Evolutionary conservation across 2,113 vertebrate species (phyloP).

Genomic region (Hiodon alosoides): DNA sequence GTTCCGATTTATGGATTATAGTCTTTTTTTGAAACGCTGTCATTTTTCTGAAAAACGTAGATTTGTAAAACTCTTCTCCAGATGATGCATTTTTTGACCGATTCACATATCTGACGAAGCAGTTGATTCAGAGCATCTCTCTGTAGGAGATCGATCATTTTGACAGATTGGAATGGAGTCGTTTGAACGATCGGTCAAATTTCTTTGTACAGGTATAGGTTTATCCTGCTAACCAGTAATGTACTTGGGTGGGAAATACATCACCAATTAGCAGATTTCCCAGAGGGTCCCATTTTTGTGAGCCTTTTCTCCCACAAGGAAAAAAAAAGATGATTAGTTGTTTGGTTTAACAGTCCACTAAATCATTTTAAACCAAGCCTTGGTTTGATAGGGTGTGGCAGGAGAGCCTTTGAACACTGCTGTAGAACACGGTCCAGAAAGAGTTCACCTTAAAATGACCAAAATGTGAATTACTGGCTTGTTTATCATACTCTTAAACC

Average conservation of each 20-base stretch:
- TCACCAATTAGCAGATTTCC: neutral
- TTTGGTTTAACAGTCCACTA: constrained; percentile 46
- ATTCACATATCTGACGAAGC: too few species aligned
- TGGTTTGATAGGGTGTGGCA: constrained; percentile 42
- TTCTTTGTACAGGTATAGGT: neutral
- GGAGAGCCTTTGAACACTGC: constrained; percentile 54
- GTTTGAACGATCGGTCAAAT: neutral
- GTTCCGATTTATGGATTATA: too few species aligned
- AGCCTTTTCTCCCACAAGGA: constrained; percentile 41
- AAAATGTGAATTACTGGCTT: constrained; percentile 83
- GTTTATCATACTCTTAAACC: constrained; percentile 88
- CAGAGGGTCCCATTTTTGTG: neutral
- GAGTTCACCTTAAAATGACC: constrained; percentile 59
- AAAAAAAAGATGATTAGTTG: constrained; percentile 39
- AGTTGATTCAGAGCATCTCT: neutral
- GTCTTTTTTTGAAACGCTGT: too few species aligned
- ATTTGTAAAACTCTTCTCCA: too few species aligned
- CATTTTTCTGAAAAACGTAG: too few species aligned
- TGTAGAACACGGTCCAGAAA: constrained; percentile 16
- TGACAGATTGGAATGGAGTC: neutral
- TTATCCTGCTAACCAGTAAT: neutral
- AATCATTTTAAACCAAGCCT: constrained; percentile 54
- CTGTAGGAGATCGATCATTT: neutral
- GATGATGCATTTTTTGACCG: too few species aligned
- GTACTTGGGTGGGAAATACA: neutral